A percentile compares a stretch with the other conserved stretches of the same genome.
phyloP scores from a whole-genome alignment of 2,888 invertebrate genomes.

The Branchellion lobata region DNA sequence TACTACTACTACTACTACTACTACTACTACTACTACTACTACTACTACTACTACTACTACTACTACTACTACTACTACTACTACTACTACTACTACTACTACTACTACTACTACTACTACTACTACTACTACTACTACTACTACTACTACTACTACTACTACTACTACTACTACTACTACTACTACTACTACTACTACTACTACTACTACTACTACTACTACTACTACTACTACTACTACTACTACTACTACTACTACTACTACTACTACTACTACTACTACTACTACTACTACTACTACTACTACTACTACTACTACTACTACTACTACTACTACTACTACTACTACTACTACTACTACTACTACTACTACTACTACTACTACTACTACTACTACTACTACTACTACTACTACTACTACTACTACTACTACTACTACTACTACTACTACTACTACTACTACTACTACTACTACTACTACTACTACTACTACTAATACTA shows the following conservation, averaged over 20 bases:
- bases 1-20: background rate
- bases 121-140: too few species aligned
- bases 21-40: background rate
- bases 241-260: conserved; percentile 22
- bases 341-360: conserved; percentile 22
- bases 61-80: background rate
- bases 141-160: background rate
- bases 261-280: conserved; percentile 22
- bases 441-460: conserved; percentile 22
- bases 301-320: conserved; percentile 22
- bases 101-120: background rate
- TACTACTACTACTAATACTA: conserved; percentile 17
- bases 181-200: background rate
- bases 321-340: conserved; percentile 19
- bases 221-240: conserved; percentile 19
- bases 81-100: background rate
- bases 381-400: conserved; percentile 22
- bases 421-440: conserved; percentile 21
- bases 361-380: conserved; percentile 21
- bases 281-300: conserved; percentile 19
- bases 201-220: background rate
- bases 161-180: background rate
- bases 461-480: conserved; percentile 22
- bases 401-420: conserved; percentile 21
- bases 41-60: background rate